Conservation (phyloP, 2,797 vertebrate species). For the Anniella stebbinsi region DNA sequence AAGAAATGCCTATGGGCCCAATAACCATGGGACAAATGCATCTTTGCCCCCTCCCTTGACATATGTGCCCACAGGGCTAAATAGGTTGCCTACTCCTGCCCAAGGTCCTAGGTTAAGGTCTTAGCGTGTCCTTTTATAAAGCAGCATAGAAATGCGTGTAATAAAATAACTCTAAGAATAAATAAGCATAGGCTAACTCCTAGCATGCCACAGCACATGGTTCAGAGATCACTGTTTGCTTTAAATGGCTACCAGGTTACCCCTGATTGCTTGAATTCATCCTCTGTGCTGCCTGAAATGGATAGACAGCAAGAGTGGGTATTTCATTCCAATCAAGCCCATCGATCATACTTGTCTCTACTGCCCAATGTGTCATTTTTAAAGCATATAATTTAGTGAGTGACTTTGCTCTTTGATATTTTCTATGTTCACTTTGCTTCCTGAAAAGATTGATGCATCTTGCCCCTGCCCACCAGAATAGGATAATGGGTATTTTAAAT, state of each 20-base stretch:
- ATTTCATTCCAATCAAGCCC: conserved; percentile 16
- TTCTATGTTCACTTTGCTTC: conserved; percentile 11
- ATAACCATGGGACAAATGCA: no score
- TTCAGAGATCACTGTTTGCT: not conserved
- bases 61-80: no score
- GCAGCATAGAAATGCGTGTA: no score
- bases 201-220: no score
- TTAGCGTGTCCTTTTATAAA: no score
- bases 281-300: not conserved
- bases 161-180: no score
- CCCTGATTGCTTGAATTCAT: not conserved
- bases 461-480: not conserved
- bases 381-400: conserved; percentile 9
- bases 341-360: conserved; percentile 8
- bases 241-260: not conserved
- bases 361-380: not conserved
- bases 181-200: no score
- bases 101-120: no score
- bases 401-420: conserved; percentile 15
- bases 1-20: no score
- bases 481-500: conserved; percentile 25
- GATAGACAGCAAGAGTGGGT: not conserved
- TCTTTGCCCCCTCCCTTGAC: no score
- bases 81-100: no score
- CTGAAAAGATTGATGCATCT: not conserved